A percentile compares a stretch with the other conserved stretches of the same genome.
Evolutionary conservation across 2,888 invertebrate species (phyloP).

Genomic region (Auanema freiburgensis): DNA sequence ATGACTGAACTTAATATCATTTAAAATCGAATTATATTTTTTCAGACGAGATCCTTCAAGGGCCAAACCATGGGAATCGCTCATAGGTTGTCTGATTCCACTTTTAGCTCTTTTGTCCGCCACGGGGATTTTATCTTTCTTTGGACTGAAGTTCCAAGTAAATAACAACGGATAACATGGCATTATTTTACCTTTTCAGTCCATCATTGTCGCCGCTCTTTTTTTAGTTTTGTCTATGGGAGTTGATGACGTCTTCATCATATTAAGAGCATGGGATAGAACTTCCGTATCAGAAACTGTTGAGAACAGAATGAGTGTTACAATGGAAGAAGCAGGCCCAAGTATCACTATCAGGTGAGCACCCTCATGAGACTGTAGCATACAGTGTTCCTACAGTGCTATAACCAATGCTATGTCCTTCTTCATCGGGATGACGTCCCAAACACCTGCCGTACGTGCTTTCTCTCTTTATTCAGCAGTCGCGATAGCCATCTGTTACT

Average conservation of each 20-base stretch:
- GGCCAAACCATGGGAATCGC: slow-evolving; percentile 53
- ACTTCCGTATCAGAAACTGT: slow-evolving; percentile 17
- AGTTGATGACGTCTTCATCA: slow-evolving; percentile 60
- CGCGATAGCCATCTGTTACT: slow-evolving; percentile 35
- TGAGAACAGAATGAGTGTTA: slow-evolving; percentile 35
- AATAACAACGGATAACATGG: neutral
- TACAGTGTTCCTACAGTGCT: slow-evolving; percentile 33
- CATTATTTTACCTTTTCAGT: slow-evolving; percentile 32
- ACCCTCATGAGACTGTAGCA: neutral
- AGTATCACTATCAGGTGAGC: slow-evolving; percentile 55
- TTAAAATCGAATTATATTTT: slow-evolving; percentile 2
- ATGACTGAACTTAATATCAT: neutral
- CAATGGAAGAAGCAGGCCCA: slow-evolving; percentile 58
- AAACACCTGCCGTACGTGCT: slow-evolving; percentile 55
- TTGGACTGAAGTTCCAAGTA: slow-evolving; percentile 45
- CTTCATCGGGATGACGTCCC: slow-evolving; percentile 43
- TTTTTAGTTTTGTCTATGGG: slow-evolving; percentile 61
- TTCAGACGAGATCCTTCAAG: slow-evolving; percentile 37
- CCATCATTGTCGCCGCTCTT: slow-evolving; percentile 58
- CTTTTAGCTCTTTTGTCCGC: slow-evolving; percentile 47
- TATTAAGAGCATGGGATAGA: slow-evolving; percentile 29
- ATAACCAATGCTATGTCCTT: slow-evolving; percentile 45
- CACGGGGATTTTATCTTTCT: slow-evolving; percentile 44
- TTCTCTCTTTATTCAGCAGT: slow-evolving; percentile 53
- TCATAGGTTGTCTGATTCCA: slow-evolving; percentile 56